Conservation (phyloP, 2,113 vertebrate species). For the Orcinus orca region DNA sequence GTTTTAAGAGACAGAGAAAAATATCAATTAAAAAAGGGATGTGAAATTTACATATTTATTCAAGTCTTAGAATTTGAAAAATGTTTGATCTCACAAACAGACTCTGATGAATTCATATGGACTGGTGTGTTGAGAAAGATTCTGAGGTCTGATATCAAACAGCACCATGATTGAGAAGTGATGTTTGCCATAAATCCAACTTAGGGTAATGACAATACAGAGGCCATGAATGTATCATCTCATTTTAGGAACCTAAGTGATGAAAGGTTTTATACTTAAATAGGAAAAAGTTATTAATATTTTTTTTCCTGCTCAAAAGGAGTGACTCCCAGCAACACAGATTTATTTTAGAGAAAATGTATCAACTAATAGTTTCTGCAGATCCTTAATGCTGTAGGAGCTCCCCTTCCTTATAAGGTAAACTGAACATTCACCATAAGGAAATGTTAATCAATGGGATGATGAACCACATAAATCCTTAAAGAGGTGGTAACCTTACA, state of each 20-base stretch:
- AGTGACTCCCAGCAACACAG: neutral
- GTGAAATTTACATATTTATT: neutral
- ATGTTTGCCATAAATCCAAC: neutral
- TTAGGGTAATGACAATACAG: neutral
- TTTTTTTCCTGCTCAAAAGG: neutral
- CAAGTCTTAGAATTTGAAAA: neutral
- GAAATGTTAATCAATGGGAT: neutral
- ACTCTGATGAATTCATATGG: neutral
- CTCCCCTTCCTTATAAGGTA: neutral
- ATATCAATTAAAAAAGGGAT: neutral
- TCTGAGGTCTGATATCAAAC: neutral
- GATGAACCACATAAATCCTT: neutral
- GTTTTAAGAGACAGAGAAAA: constrained; percentile 39
- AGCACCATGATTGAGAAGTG: neutral
- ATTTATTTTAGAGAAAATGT: neutral
- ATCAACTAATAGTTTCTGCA: neutral
- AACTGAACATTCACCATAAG: neutral
- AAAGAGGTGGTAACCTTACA: neutral
- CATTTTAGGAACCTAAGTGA: neutral
- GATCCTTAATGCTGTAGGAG: neutral
- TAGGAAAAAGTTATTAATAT: neutral
- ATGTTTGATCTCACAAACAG: neutral
- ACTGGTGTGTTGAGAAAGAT: neutral
- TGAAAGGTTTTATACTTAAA: neutral
- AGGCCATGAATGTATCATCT: neutral